These are phyloP conservation scores for Pluvianellus socialis DNA, from an alignment of 2,113 vertebrate species.

Conservation along the genomic window DNA sequence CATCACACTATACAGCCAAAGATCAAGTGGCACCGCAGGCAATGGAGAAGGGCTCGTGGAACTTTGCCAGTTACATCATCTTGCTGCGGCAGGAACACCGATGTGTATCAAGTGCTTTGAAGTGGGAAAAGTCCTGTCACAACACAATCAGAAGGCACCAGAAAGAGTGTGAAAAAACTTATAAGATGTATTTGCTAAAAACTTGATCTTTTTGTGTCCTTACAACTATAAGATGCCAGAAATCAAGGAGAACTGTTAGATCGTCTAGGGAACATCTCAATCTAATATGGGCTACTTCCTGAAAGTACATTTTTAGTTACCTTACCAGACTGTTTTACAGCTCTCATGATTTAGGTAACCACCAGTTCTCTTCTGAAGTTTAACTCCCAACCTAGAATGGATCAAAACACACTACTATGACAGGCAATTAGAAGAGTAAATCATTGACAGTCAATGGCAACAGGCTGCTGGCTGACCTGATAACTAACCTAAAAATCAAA, in stretches of 20 bases:
- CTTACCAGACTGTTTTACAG: not conserved
- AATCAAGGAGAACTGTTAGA: not conserved
- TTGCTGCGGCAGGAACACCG: not conserved
- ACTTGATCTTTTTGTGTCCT: not conserved
- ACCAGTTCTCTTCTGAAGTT: not conserved
- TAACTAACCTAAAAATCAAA: not conserved
- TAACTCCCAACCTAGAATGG: not conserved
- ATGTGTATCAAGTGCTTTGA: not conserved
- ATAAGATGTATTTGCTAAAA: not conserved
- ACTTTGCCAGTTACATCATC: not conserved
- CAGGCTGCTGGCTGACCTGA: not conserved
- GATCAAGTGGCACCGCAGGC: not conserved
- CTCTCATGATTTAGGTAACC: not conserved
- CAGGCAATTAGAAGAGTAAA: not conserved
- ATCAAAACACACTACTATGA: not conserved
- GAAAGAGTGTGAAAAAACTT: not conserved
- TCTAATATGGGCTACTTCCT: not conserved
- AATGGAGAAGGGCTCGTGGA: not conserved
- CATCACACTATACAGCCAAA: not conserved
- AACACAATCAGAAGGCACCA: not conserved
- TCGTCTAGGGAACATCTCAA: not conserved
- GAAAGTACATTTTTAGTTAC: not conserved
- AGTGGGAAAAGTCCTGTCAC: not conserved
- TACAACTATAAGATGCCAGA: not conserved
- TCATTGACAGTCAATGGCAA: not conserved